Base-by-base conservation (phyloP, 2,113 vertebrate species). In the Orientallactaga bullata region DNA sequence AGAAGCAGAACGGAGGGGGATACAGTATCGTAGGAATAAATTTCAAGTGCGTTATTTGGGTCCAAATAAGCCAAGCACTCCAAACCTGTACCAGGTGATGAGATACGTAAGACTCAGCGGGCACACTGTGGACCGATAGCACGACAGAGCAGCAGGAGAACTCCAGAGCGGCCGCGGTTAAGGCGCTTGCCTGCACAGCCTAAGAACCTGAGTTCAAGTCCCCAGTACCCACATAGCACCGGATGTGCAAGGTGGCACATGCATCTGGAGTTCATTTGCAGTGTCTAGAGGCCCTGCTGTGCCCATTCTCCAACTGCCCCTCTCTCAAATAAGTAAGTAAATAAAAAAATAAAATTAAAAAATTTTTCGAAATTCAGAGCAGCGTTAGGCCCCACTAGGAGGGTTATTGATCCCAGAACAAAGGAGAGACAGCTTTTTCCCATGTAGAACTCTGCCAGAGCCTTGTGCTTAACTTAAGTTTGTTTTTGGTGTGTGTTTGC, bases 71-170 rank as follows among this genome's bases (percentile, higher is more conserved):
- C 47, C 10, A 32, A 47, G 51, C 11, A 78, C n/a, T 78, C 23
- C 73, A 37, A 61, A 71, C 26, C 66, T 6, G 58, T 39, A 18
- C 24, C 60, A 76, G 12, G 15, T 2, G 26, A 58, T 4, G 20
- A 60, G 26, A 20, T 0, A 1, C 4, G 7, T 0, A 26, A 61
- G 37, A 63, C 17, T 12, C 24, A 32, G 15, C 3, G 30, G 32
- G 30, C 5, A 1, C 3, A 1, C 3, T 9, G 24, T 23, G 80
- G 85, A 13, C 35, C 30, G 3, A 0, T n/a, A 47, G 32, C 1
- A 16, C 30, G 77, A 5, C 6, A 13, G 72, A 60, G 11, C 39
- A 42, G 12, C 28, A 0, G 28, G 23, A 15, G 28, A 1, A n/a
- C n/a, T 11, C 47, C 66, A 12, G n/a, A 85, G 30, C 13, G 69